Conservation (phyloP, 2,113 vertebrate species). For the Cygnus atratus region DNA sequence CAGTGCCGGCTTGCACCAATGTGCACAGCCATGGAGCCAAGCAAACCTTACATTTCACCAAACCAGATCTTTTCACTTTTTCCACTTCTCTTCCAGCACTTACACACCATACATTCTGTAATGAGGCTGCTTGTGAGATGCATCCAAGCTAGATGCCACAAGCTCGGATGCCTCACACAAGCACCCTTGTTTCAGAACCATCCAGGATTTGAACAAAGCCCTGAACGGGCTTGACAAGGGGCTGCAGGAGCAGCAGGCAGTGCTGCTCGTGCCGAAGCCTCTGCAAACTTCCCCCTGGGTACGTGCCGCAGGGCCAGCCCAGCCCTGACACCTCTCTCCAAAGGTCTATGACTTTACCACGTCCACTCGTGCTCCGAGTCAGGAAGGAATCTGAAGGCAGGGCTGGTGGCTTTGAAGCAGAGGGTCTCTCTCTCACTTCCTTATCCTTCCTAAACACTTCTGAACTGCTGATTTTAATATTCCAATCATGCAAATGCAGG, state of each 20-base stretch:
- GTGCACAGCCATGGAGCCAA: no score
- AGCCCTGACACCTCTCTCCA: not conserved
- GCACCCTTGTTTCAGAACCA: not conserved
- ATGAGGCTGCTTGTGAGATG: no score
- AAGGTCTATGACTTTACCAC: not conserved
- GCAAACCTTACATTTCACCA: not conserved
- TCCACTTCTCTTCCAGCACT: not conserved
- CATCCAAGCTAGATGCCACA: no score
- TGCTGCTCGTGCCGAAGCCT: not conserved
- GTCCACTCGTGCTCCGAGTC: not conserved
- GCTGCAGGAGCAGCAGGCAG: not conserved
- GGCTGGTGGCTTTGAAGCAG: not conserved
- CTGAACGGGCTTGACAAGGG: not conserved
- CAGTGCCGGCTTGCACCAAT: no score
- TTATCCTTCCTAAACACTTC: not conserved
- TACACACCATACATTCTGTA: not conserved
- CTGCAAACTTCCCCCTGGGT: not conserved
- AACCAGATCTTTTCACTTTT: not conserved
- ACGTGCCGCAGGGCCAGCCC: not conserved
- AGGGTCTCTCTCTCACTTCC: not conserved
- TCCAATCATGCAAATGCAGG: slow-evolving; percentile 24
- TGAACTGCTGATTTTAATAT: slow-evolving; percentile 22
- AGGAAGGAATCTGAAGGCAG: not conserved
- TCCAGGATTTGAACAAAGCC: not conserved
- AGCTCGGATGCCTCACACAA: not conserved